Evolutionary conservation across 2,888 invertebrate species (phyloP).

Genomic region (Drosophila quinaria): DNA sequence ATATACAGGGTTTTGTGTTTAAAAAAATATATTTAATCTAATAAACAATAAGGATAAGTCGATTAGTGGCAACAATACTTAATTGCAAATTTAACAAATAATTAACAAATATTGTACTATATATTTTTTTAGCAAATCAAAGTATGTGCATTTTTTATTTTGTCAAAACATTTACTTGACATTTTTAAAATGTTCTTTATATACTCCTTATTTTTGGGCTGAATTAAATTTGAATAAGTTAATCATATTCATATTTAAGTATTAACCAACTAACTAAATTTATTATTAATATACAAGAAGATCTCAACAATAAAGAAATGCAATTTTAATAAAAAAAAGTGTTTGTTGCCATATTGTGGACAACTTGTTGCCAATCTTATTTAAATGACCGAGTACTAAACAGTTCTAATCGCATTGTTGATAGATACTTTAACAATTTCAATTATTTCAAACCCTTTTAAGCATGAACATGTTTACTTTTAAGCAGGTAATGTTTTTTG

Average conservation of each 20-base stretch:
- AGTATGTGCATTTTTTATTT: too few relatives aligned
- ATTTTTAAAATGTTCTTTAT: not conserved
- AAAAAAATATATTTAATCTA: not conserved
- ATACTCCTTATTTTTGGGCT: not conserved
- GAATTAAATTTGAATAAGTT: not conserved
- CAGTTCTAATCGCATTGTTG: not conserved
- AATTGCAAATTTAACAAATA: too few relatives aligned
- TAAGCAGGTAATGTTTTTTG: not conserved
- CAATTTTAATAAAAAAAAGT: not conserved
- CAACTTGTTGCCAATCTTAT: slow-evolving; percentile 1
- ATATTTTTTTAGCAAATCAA: too few relatives aligned
- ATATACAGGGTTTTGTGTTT: not conserved
- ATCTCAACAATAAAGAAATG: not conserved
- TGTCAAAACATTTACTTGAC: too few relatives aligned
- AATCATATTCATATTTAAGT: not conserved
- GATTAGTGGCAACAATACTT: too few relatives aligned
- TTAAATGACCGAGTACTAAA: not conserved
- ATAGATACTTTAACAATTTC: not conserved
- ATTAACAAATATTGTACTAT: too few relatives aligned
- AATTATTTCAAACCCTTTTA: not conserved
- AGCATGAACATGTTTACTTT: not conserved
- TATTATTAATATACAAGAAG: not conserved
- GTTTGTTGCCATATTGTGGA: not conserved
- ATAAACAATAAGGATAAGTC: not conserved
- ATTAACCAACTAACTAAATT: not conserved